Evolutionary conservation across 2,888 invertebrate genomes (phyloP), one percentile per base, ranked within the genome.

Genomic region (Macrophya annulata): DNA sequence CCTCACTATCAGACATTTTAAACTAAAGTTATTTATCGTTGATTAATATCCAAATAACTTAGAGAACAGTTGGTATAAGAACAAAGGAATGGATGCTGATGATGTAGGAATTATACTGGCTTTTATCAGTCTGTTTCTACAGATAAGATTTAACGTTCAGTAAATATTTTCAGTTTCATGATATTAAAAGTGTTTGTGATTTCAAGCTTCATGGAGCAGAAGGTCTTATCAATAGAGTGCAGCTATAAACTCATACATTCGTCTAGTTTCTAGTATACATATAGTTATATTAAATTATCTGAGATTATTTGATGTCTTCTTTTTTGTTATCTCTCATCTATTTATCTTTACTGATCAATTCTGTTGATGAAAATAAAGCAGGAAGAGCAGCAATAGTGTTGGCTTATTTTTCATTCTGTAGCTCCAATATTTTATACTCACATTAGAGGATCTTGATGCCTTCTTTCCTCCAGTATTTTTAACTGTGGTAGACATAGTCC

Each of bases 391-490:
- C 12, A 15, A 37, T 9, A 17, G 31, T 31, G 31, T 71, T 43
- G 21, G 15, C 10, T 45, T 45, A 9, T 45, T 45, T 45, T 45
- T 45, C 12, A 45, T 48, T 15, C 4, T 1, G 48, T 15, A 4
- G 10, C 10, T 12, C 4, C 15, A 17, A 51, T 51, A 79, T 25
- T 17, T 62, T 43, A 76, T 72, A 89, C 68, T 90, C 89, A 92
- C 92, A 89, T 91, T 91, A 45, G 88, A 87, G 4, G 89, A 84
- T 87, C 89, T 90, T 4, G 89, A 45, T 62, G 90, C 87, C 21
- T 90, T 91, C 85, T 90, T 90, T 17, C 76, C 79, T 15, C 71
- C 48, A 12, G 40, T 21, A 86, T 87, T 89, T 17, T 90, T 89
- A 4, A 79, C 25, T 21, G 85, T 86, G n/a, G 87, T 76, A 37